These are phyloP conservation scores for Theristicus caerulescens DNA, from an alignment of 2,113 vertebrate genomes.

Conservation along the genomic window DNA sequence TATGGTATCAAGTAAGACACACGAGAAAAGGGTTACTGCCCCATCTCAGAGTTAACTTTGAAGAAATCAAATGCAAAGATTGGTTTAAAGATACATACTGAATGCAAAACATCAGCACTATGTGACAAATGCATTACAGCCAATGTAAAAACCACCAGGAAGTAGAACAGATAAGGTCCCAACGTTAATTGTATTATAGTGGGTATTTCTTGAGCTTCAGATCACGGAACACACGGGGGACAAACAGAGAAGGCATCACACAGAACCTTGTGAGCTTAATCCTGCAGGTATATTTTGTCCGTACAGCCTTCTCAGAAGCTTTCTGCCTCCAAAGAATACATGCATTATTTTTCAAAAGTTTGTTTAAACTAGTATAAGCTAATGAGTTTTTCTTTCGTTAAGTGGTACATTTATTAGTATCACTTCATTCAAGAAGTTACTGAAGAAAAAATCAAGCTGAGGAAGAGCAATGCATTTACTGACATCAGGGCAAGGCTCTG, in stretches of 20 bases:
- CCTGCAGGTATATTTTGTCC: not conserved
- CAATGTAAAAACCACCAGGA: not conserved
- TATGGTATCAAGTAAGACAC: accelerated
- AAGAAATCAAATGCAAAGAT: not conserved
- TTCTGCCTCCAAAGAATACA: not conserved
- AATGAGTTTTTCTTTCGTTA: not conserved
- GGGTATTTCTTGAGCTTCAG: not conserved
- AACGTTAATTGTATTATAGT: accelerated
- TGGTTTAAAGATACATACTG: not conserved
- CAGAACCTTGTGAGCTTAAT: not conserved
- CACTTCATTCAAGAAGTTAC: not conserved
- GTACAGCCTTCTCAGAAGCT: not conserved
- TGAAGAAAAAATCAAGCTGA: not conserved
- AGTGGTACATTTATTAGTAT: not conserved
- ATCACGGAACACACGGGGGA: not conserved
- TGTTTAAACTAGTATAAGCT: not conserved
- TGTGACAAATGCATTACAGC: not conserved
- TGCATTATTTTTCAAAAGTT: not conserved
- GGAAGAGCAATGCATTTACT: not conserved
- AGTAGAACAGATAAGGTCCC: not conserved
- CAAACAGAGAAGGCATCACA: not conserved
- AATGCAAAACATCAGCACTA: not conserved
- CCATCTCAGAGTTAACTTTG: not conserved
- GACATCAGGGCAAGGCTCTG: not conserved
- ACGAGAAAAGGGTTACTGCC: not conserved